Evolutionary conservation across 2,113 vertebrate species (phyloP).

Genomic region (Protomyctophum bolini): DNA sequence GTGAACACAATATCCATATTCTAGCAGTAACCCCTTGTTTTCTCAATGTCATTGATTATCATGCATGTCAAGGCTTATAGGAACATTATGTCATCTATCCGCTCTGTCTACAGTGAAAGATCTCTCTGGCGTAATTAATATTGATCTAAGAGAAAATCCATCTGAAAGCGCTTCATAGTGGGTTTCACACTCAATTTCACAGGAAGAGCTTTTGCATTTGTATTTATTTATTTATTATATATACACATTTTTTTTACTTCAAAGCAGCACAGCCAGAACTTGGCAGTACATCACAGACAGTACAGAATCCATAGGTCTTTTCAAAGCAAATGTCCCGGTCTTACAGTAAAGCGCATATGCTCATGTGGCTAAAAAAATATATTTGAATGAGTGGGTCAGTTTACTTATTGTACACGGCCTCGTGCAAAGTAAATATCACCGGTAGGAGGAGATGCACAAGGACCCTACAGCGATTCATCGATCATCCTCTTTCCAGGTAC

Average conservation of each 20-base stretch:
- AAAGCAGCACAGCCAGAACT: not conserved
- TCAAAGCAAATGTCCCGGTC: not conserved
- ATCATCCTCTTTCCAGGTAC: no score
- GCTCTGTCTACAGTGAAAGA: slow-evolving; percentile 13
- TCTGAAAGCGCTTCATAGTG: not conserved
- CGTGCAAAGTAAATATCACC: no score
- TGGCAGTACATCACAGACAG: not conserved
- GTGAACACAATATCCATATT: slow-evolving; percentile 31
- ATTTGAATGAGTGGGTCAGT: no score
- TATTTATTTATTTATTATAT: not conserved
- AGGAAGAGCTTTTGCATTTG: not conserved
- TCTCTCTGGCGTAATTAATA: slow-evolving; percentile 31
- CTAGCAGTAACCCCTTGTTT: slow-evolving; percentile 21
- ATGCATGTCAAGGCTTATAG: slow-evolving; percentile 37
- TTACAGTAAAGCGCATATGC: not conserved
- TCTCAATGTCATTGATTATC: slow-evolving; percentile 23
- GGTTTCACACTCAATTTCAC: slow-evolving; percentile 7
- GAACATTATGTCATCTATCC: slow-evolving; percentile 17
- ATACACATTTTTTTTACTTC: not conserved
- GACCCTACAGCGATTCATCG: no score
- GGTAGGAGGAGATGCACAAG: no score
- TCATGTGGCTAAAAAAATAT: no score
- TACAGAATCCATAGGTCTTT: not conserved
- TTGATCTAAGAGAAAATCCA: slow-evolving; percentile 20
- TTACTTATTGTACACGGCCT: no score